phyloP scores from a whole-genome alignment of 2,113 vertebrate genomes.

The Neolamprologus sp. region DNA sequence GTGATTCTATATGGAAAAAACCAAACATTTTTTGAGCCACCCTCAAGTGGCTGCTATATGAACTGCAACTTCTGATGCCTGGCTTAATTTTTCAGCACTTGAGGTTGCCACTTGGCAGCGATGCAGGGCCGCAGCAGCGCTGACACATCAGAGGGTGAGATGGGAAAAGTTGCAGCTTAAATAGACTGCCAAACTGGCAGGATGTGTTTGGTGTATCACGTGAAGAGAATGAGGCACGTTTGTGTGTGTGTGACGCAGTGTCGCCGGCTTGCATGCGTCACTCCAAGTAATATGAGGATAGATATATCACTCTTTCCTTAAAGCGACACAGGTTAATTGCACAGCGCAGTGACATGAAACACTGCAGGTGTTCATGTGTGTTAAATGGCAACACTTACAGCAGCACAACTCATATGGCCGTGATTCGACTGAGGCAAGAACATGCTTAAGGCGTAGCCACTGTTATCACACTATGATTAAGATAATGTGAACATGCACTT shows the following conservation, averaged over 20 bases:
- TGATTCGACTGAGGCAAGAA: neutral
- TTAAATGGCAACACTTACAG: neutral
- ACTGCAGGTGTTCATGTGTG: neutral
- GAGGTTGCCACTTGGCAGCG: neutral
- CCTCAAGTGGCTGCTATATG: neutral
- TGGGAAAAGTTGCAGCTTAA: neutral
- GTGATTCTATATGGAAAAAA: fast-evolving
- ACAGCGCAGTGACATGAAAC: neutral
- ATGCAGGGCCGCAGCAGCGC: neutral
- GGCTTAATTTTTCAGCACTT: neutral
- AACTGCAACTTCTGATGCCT: neutral
- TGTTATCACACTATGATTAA: neutral
- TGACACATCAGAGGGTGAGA: neutral
- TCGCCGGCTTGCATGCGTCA: neutral
- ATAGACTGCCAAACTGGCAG: neutral
- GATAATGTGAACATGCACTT: neutral
- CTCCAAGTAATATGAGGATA: neutral
- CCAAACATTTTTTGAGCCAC: neutral
- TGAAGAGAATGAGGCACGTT: neutral
- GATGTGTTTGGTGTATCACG: neutral
- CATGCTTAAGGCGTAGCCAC: neutral
- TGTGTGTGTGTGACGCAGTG: neutral
- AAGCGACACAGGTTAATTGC: neutral
- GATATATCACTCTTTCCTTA: neutral
- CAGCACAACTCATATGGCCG: neutral